Evolutionary conservation across 2,113 vertebrate species (phyloP).

Genomic region (Pogona vitticeps): DNA sequence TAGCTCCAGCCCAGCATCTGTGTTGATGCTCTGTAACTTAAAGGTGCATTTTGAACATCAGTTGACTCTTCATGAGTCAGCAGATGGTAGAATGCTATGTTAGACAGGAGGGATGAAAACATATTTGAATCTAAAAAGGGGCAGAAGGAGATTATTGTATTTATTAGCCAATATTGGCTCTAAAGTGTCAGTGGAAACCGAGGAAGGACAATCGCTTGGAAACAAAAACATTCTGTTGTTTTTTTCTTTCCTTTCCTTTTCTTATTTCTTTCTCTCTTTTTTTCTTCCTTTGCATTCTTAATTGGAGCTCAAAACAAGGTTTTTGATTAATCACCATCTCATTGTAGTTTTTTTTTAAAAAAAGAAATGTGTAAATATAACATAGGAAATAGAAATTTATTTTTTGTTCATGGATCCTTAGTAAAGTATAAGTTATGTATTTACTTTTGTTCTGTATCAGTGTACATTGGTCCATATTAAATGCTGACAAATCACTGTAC

Average conservation of each 20-base stretch:
- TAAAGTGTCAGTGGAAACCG: conserved; percentile 88
- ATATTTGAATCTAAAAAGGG: conserved; percentile 86
- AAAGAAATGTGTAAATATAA: conserved; percentile 96
- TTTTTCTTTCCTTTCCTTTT: no score
- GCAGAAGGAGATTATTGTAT: conserved; percentile 88
- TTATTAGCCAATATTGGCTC: conserved; percentile 95
- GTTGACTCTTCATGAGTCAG: conserved; percentile 81
- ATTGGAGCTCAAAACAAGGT: conserved; percentile 90
- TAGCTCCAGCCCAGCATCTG: conserved; percentile 88
- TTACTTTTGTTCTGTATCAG: conserved; percentile 83
- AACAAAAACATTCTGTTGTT: conserved; percentile 51
- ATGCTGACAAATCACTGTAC: conserved; percentile 90
- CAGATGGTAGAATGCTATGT: conserved; percentile 78
- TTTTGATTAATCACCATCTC: conserved; percentile 87
- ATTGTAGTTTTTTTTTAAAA: conserved; percentile 83
- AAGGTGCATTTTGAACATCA: conserved; percentile 79
- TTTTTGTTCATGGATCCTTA: conserved; percentile 93
- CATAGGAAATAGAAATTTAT: conserved; percentile 97
- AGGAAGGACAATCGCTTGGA: conserved; percentile 90
- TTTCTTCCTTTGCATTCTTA: conserved; percentile 69
- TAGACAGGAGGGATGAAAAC: conserved; percentile 80
- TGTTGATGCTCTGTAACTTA: conserved; percentile 78
- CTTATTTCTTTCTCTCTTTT: conserved; percentile 32
- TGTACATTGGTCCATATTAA: conserved; percentile 87
- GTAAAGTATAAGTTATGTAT: conserved; percentile 97